Conservation (phyloP, 2,113 vertebrate species). For the Sciurus niger region DNA sequence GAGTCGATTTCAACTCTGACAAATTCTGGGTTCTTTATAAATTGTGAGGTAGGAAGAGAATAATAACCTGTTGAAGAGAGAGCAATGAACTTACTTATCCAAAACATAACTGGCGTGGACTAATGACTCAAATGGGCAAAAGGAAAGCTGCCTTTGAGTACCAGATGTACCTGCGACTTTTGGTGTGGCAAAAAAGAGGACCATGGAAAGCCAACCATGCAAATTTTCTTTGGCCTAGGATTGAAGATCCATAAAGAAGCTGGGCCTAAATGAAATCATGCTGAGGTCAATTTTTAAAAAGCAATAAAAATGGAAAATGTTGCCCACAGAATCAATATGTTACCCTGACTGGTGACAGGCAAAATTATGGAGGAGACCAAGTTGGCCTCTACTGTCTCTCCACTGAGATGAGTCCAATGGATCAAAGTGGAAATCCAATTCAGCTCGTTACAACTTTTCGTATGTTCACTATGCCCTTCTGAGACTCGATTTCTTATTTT, state of each 20-base stretch:
- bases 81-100: not conserved
- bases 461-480: not conserved
- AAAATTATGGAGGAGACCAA: conserved; percentile 24
- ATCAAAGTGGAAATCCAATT: not conserved
- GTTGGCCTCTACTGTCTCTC: not conserved
- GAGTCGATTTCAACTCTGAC: conserved; percentile 61
- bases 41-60: conserved; percentile 54
- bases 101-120: not conserved
- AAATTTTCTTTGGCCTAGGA: conserved; percentile 6
- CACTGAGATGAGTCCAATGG: not conserved
- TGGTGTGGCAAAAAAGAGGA: not conserved
- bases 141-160: not conserved
- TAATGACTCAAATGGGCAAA: not conserved
- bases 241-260: not conserved
- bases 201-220: not conserved
- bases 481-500: conserved; percentile 16
- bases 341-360: not conserved
- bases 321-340: not conserved
- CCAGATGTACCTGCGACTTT: not conserved
- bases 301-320: conserved; percentile 35
- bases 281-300: conserved; percentile 50
- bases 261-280: conserved; percentile 21
- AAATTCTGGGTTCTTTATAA: conserved; percentile 41
- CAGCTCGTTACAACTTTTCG: not conserved
- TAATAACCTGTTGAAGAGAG: conserved; percentile 18